Percentiles rank a stretch among this genome's conserved stretches.
phyloP scores from a whole-genome alignment of 1,140 invertebrate genomes.

The Helicoverpa armigera region DNA sequence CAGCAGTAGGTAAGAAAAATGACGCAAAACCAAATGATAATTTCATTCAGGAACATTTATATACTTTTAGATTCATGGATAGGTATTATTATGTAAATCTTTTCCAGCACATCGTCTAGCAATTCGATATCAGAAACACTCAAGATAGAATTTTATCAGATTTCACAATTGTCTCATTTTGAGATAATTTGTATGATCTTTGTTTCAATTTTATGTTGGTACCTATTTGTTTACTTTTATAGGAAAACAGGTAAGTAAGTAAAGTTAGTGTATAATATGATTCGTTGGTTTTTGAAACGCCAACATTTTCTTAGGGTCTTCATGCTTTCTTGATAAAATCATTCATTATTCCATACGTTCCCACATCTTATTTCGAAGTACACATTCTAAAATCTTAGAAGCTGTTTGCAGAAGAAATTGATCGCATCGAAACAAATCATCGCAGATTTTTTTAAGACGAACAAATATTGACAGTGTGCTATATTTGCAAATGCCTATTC shows the following conservation, averaged over 20 bases:
- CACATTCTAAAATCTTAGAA: no score
- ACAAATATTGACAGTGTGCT: neutral
- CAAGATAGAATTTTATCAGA: conserved; percentile 3
- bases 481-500: neutral
- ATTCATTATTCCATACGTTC: no score
- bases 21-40: neutral
- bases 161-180: conserved; percentile 11
- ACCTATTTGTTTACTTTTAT: neutral
- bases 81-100: neutral
- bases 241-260: no score
- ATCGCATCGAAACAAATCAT: neutral
- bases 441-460: neutral
- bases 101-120: neutral
- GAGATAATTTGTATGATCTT: neutral
- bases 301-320: no score
- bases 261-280: no score
- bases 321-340: no score
- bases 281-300: no score
- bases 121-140: conserved; percentile 2
- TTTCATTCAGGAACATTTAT: neutral
- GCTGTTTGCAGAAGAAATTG: no score
- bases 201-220: neutral
- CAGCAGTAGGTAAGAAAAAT: neutral
- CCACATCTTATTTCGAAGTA: no score
- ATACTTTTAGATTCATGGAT: neutral